Evolutionary conservation across 2,888 invertebrate genomes (phyloP).

Genomic region (Psococerastis gibbosa): DNA sequence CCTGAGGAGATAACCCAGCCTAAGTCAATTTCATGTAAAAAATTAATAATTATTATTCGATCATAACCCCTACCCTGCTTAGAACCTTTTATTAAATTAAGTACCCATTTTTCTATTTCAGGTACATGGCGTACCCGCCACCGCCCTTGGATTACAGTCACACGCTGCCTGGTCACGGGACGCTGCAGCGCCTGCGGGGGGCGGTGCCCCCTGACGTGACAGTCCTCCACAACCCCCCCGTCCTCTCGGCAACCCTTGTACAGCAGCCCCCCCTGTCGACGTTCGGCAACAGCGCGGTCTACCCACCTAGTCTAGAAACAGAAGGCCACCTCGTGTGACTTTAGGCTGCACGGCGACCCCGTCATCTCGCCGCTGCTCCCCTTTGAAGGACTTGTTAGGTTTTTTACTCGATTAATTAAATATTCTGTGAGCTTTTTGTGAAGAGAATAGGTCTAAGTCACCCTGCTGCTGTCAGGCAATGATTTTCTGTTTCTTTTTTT

Average conservation of each 20-base stretch:
- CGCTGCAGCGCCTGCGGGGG: constrained; percentile 16
- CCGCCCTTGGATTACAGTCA: constrained; percentile 47
- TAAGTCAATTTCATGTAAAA: too few relatives aligned
- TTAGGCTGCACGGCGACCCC: background rate
- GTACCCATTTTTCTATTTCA: constrained; percentile 13
- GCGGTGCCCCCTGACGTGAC: constrained; percentile 34
- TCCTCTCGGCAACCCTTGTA: constrained; percentile 18
- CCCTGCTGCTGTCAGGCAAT: too few relatives aligned
- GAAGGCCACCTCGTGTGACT: constrained; percentile 22
- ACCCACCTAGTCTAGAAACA: constrained; percentile 18
- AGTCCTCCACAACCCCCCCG: constrained; percentile 21
- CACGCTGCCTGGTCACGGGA: constrained; percentile 25
- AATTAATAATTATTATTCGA: too few relatives aligned
- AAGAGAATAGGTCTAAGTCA: too few relatives aligned
- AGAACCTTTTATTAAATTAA: too few relatives aligned
- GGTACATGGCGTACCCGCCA: constrained; percentile 54
- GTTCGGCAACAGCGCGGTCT: constrained; percentile 13
- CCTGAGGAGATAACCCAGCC: too few relatives aligned
- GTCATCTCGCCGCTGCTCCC: background rate
- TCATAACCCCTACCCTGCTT: too few relatives aligned
- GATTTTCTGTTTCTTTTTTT: too few relatives aligned
- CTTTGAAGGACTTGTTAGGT: background rate
- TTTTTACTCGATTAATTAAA: background rate
- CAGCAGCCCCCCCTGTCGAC: constrained; percentile 15
- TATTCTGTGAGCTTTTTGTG: background rate